These are phyloP conservation scores for Henricia sp. DNA, from an alignment of 53 echinoderm and acorn worm genomes.

Conservation along the genomic window DNA sequence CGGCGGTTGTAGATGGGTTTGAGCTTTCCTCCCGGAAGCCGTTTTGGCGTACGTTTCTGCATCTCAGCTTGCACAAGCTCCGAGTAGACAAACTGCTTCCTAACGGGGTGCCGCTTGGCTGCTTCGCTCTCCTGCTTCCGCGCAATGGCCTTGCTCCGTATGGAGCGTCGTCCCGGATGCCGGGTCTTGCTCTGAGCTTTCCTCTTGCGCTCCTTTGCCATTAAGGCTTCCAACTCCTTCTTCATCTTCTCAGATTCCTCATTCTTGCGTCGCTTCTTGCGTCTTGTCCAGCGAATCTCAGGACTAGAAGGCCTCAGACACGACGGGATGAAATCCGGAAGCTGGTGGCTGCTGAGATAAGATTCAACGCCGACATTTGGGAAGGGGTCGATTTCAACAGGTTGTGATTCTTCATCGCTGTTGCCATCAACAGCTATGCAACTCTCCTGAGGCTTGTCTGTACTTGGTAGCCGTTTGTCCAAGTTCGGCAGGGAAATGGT, in stretches of 20 bases:
- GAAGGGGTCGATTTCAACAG: slow-evolving; percentile 61
- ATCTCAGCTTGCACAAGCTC: slow-evolving; percentile 74
- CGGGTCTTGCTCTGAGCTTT: slow-evolving; percentile 8
- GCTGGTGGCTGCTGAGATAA: slow-evolving; percentile 18
- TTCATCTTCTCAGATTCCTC: slow-evolving; percentile 41
- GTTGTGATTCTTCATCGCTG: slow-evolving; percentile 7
- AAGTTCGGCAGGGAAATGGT: slow-evolving; percentile 18
- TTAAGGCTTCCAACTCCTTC: slow-evolving; percentile 29
- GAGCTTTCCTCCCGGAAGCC: slow-evolving; percentile 81
- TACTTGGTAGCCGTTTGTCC: no score
- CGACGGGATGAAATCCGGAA: slow-evolving; percentile 32
- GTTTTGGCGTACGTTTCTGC: slow-evolving; percentile 73
- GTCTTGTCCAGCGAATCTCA: slow-evolving; percentile 33
- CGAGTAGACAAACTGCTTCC: slow-evolving; percentile 87
- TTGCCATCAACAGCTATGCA: slow-evolving; percentile 5
- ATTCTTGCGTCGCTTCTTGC: slow-evolving; percentile 9
- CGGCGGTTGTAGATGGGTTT: slow-evolving; percentile 77
- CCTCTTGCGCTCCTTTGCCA: slow-evolving; percentile 18
- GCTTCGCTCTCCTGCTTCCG: slow-evolving; percentile 72
- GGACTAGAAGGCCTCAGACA: slow-evolving; percentile 46
- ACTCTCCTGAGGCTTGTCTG: neutral
- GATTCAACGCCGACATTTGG: slow-evolving; percentile 64
- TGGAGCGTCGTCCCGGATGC: slow-evolving; percentile 21
- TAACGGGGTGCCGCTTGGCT: slow-evolving; percentile 73
- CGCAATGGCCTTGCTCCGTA: slow-evolving; percentile 44